Percentiles rank a stretch among this genome's conserved stretches.
Evolutionary conservation across 1,140 invertebrate species (phyloP).

Genomic region (Lamellibrachia luymesi): DNA sequence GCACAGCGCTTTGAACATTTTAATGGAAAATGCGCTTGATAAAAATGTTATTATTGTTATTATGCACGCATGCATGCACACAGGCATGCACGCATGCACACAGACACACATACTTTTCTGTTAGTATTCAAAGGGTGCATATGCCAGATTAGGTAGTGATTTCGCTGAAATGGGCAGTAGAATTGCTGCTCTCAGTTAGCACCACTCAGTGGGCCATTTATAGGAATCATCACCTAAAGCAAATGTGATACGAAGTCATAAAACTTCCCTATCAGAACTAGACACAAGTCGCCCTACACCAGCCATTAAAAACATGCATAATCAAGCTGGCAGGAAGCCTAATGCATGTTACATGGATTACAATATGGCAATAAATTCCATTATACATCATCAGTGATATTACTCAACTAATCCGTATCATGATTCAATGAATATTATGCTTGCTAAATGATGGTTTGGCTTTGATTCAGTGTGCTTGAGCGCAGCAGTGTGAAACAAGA

Average conservation of each 20-base stretch:
- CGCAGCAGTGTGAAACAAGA: not conserved
- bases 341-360: not conserved
- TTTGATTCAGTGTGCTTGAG: not conserved
- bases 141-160: not conserved
- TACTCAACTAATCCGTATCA: not conserved
- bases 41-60: no score
- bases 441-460: not conserved
- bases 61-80: no score
- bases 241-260: not conserved
- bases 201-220: not conserved
- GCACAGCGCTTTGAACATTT: no score
- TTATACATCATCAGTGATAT: slow-evolving; percentile 1
- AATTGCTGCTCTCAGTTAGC: not conserved
- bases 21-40: no score
- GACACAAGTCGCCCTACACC: not conserved
- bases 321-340: not conserved
- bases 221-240: not conserved
- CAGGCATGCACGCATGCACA: not conserved
- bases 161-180: not conserved
- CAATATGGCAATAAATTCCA: slow-evolving; percentile 1
- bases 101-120: not conserved
- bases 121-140: not conserved
- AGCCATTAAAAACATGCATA: not conserved
- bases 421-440: slow-evolving; percentile 5
- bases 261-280: not conserved